Conservation (phyloP, 2,113 vertebrate genomes). For the Gorsachius goisagi region DNA sequence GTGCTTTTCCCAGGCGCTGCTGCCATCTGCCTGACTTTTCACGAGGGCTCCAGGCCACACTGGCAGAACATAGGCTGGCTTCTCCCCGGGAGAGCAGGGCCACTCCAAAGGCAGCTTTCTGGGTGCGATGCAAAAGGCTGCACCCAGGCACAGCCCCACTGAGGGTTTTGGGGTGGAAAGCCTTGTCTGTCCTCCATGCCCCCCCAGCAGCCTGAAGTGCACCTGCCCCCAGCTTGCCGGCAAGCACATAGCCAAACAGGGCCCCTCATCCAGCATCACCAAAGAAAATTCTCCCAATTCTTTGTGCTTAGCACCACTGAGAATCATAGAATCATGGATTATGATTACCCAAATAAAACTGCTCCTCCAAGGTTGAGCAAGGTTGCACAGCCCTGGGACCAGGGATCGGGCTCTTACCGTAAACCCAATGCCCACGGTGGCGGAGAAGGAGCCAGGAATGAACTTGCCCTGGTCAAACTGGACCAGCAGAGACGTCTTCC, state of each 20-base stretch:
- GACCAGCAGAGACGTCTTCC: constrained; percentile 90
- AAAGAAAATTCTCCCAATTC: neutral
- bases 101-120: neutral
- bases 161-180: neutral
- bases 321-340: neutral
- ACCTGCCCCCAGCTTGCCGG: accelerated
- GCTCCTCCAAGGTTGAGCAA: neutral
- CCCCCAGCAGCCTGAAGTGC: accelerated
- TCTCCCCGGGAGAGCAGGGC: neutral
- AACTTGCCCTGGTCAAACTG: constrained; percentile 96
- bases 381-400: neutral
- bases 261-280: neutral
- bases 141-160: accelerated
- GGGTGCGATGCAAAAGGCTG: neutral
- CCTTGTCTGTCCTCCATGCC: neutral
- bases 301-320: neutral
- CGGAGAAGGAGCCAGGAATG: constrained; percentile 90
- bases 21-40: neutral
- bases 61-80: neutral
- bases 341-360: neutral
- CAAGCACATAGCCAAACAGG: neutral
- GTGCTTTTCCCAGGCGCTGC: neutral
- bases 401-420: constrained; percentile 77
- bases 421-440: constrained; percentile 91
- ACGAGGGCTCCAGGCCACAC: accelerated